Base-by-base conservation (phyloP, 2,113 vertebrate genomes). In the Erythrolamprus reginae region DNA sequence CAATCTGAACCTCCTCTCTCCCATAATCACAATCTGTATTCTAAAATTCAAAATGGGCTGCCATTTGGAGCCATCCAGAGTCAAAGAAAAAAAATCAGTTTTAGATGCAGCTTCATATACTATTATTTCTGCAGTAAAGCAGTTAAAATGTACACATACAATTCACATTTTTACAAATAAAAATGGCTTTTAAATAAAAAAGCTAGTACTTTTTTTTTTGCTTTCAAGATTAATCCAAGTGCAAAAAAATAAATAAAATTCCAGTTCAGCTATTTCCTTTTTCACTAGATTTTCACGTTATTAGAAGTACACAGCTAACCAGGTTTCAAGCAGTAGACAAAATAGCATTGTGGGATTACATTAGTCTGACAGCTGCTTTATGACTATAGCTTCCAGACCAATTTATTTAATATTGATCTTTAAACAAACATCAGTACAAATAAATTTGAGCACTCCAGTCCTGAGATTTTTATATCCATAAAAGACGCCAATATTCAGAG, bases 371-470 rank as follows among this genome's bases (percentile, higher is more conserved):
- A 98, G 97, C 97, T 98, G 97, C 97, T 98, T 98, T 98, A 98
- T 97, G 97, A 97, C 97, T 98, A 96, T 96, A 97, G 97, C 97
- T 98, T 98, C 97, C 97, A 98, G 97, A 98, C 97, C 97, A 98
- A 98, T 98, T 98, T 98, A 98, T 98, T 98, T 98, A 98, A 98
- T 98, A 98, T 98, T 98, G 97, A 98, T 98, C 97, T 98, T 98
- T 98, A 98, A 98, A 98, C 97, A 98, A 98, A 98, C 97, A 97
- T 97, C 97, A 98, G 97, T 97, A 97, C 97, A 98, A 98, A 98
- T 97, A 98, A 97, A 98, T 98, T 97, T 97, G 97, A 97, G 96
- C 96, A 95, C 96, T 97, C 96, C 90, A 95, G 97, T 97, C 96
- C 97, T 23, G 94, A 97, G 97, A 97, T 97, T 97, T 77, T 97